These are phyloP conservation scores for Hemiprocne comata DNA, from an alignment of 2,113 vertebrate genomes.

Conservation along the genomic window DNA sequence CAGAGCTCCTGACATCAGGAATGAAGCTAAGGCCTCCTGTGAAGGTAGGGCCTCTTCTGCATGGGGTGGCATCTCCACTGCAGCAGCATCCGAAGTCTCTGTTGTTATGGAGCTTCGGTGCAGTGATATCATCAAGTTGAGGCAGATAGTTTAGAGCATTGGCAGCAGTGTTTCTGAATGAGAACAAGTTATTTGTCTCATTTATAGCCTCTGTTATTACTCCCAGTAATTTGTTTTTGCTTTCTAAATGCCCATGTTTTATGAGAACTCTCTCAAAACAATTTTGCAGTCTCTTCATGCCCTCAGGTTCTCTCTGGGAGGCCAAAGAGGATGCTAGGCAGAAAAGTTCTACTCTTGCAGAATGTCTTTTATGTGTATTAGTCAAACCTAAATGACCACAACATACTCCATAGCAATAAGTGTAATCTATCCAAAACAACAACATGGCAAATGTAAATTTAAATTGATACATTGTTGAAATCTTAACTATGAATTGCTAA, in stretches of 20 bases:
- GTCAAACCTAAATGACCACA: neutral
- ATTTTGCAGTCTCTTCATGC: constrained; percentile 11
- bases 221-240: constrained; percentile 29
- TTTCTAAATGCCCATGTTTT: constrained; percentile 20
- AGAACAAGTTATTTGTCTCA: constrained; percentile 23
- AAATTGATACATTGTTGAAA: neutral
- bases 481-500: neutral
- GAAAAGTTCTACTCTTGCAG: neutral
- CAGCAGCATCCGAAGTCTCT: neutral
- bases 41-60: neutral
- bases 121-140: neutral
- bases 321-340: neutral
- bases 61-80: neutral
- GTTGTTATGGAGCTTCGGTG: neutral
- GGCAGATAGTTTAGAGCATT: neutral
- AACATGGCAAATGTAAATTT: neutral
- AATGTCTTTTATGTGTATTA: neutral
- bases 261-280: neutral
- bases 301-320: neutral
- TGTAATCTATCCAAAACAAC: neutral
- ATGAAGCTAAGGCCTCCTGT: neutral
- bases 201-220: constrained; percentile 31
- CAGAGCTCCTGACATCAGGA: neutral
- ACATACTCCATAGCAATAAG: neutral
- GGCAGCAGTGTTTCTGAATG: neutral